Percentiles rank a stretch among this genome's conserved stretches.
Conservation (phyloP, 2,113 vertebrate species). For the Mesitornis unicolor region DNA sequence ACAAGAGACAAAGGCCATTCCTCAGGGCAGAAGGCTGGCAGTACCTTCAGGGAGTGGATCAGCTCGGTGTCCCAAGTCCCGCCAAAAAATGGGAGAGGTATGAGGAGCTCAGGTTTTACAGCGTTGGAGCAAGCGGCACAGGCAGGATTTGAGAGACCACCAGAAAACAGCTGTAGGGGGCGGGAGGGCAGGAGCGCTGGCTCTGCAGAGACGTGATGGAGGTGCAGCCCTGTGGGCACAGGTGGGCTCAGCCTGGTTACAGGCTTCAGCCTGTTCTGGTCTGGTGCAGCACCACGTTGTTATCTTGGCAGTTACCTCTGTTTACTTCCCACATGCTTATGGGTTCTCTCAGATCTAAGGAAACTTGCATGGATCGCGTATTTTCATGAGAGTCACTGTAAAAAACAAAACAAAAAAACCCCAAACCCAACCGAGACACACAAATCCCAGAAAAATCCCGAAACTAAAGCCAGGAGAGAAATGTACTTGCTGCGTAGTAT, state of each 20-base stretch:
- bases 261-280: background rate
- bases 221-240: background rate
- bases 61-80: background rate
- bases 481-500: background rate
- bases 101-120: background rate
- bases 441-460: background rate
- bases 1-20: background rate
- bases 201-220: fast-evolving
- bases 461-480: background rate
- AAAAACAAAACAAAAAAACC: background rate
- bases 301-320: background rate
- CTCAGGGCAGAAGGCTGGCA: background rate
- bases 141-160: background rate
- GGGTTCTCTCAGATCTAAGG: background rate
- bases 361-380: background rate
- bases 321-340: background rate
- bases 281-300: background rate
- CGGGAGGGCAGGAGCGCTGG: background rate
- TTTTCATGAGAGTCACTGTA: background rate
- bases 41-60: background rate
- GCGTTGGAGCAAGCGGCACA: background rate
- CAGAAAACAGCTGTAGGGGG: background rate
- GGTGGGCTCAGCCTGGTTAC: background rate
- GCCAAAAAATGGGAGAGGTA: background rate
- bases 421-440: too few species aligned